Evolutionary conservation across 2,888 invertebrate genomes (phyloP).

Genomic region (Cartodere bifasciata): DNA sequence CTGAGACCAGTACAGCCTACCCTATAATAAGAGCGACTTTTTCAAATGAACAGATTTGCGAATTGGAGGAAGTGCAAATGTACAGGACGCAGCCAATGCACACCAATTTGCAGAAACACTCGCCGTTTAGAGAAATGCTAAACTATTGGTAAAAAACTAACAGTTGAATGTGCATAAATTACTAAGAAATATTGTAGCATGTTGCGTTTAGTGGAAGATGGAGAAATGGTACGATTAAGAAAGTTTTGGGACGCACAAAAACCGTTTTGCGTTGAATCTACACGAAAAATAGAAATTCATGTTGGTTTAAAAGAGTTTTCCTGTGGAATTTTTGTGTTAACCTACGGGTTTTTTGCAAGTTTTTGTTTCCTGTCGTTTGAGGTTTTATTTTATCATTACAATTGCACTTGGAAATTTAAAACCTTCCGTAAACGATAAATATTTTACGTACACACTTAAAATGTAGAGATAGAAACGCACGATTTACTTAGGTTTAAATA

Average conservation of each 20-base stretch:
- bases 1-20: slow-evolving; percentile 54
- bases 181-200: slow-evolving; percentile 35
- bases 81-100: slow-evolving; percentile 47
- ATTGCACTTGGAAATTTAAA: too few relatives aligned
- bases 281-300: slow-evolving; percentile 36
- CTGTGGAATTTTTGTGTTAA: slow-evolving; percentile 41
- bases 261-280: slow-evolving; percentile 43
- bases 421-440: too few relatives aligned
- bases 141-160: slow-evolving; percentile 40
- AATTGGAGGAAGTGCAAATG: slow-evolving; percentile 48
- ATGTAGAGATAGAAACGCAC: too few relatives aligned
- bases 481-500: too few relatives aligned
- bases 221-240: slow-evolving; percentile 44
- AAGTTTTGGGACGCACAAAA: slow-evolving; percentile 46
- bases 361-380: slow-evolving; percentile 32
- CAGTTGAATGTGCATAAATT: background rate
- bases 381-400: slow-evolving; percentile 17
- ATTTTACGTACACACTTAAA: too few relatives aligned
- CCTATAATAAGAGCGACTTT: slow-evolving; percentile 53
- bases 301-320: slow-evolving; percentile 48
- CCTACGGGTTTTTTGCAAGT: slow-evolving; percentile 37
- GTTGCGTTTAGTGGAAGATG: slow-evolving; percentile 44
- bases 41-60: slow-evolving; percentile 53
- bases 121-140: slow-evolving; percentile 49
- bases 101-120: slow-evolving; percentile 43